Base-by-base conservation (phyloP, 2,888 invertebrate species). In the Exephanes ischioxanthus region DNA sequence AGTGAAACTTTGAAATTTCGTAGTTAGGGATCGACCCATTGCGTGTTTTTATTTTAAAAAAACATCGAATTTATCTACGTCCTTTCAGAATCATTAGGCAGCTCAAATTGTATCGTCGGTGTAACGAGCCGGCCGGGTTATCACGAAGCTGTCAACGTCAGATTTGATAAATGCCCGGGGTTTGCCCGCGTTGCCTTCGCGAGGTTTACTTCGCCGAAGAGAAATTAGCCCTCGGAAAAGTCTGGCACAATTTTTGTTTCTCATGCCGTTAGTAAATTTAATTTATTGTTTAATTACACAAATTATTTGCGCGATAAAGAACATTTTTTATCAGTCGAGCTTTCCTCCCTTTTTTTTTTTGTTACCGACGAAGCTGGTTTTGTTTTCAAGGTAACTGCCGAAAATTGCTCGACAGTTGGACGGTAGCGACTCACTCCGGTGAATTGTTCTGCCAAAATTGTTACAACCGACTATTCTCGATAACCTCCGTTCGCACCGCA, bases 191-290 rank as follows among this genome's bases (percentile, higher is more conserved):
- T 58, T 94, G 94, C 88, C 90, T 91, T 87, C 91, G 94, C 90
- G 92, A 92, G 88, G 94, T 94, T 87, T 94, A 91, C 89, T 91
- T 90, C 89, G 91, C 94, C 37, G 94, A 94, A 86, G 91, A 92
- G 84, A 93, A 92, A 89, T 86, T 92, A 78, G 93, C 93, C 16
- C 88, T 93, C 30, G 92, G 92, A 83, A 93, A 93, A 91, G 92
- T 93, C 72, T 94, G 94, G 94, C 94, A 94, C 79, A 89, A 89
- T 19, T 93, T 94, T 80, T 94, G 94, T 86, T 94, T 94, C 86
- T 93, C 93, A 75, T 94, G 94, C 88, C 90, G 94, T 94, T 91
- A 93, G 93, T 93, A 82, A 58, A 70, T 53, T 53, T 37, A 30
- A 76, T 70, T 19, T 63, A 68, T 53, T 22, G 4, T 6, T 30